Conservation (phyloP, 2,888 invertebrate species). For the Allophyes oxyacanthae region DNA sequence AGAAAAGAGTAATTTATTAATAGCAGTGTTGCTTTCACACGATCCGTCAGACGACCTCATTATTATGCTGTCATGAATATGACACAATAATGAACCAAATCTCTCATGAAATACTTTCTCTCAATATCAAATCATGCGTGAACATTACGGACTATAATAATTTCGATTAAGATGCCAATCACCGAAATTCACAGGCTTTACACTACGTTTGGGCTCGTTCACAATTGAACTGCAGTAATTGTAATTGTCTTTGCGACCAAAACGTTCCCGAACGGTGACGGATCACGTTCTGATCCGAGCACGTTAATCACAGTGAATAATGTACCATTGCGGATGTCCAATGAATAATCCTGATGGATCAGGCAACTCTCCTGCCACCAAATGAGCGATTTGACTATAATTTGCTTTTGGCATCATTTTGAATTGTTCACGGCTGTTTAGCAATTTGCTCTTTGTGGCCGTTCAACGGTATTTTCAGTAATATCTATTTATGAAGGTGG, state of each 20-base stretch:
- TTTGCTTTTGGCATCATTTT: slow-evolving; percentile 47
- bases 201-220: slow-evolving; percentile 23
- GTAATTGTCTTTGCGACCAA: slow-evolving; percentile 56
- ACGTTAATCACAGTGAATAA: slow-evolving; percentile 75
- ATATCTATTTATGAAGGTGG: too few species aligned
- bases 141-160: slow-evolving; percentile 18
- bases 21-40: too few species aligned
- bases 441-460: slow-evolving; percentile 19
- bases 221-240: slow-evolving; percentile 45
- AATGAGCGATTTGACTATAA: slow-evolving; percentile 46
- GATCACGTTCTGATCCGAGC: slow-evolving; percentile 62
- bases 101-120: too few species aligned
- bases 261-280: slow-evolving; percentile 59
- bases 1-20: too few species aligned
- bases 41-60: too few species aligned
- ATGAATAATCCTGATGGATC: slow-evolving; percentile 64
- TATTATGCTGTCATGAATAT: too few species aligned
- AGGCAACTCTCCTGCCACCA: slow-evolving; percentile 41
- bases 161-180: background rate
- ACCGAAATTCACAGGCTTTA: slow-evolving; percentile 27
- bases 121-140: slow-evolving; percentile 8
- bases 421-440: slow-evolving; percentile 33
- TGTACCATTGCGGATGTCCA: slow-evolving; percentile 62
- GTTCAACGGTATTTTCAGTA: background rate
- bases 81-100: too few species aligned